Conservation (phyloP, 2,888 invertebrate genomes). For the Dryobotodes eremita region DNA sequence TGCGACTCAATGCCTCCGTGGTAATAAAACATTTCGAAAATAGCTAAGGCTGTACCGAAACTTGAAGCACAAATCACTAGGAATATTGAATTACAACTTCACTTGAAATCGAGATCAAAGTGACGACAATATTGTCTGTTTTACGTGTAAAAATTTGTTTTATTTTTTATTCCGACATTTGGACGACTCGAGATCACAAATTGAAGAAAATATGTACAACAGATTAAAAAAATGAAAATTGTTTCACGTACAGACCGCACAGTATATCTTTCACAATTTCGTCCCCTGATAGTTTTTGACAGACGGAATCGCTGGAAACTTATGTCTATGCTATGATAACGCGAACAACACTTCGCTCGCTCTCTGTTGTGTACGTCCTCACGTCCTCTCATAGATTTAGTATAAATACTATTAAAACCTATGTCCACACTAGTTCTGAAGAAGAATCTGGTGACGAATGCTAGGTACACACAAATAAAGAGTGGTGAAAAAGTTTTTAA, state of each 20-base stretch:
- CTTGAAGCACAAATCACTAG: conserved; percentile 50
- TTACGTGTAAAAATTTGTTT: conserved; percentile 45
- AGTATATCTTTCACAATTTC: neutral
- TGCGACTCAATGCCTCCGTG: conserved; percentile 65
- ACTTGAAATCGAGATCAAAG: conserved; percentile 36
- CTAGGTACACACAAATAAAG: no score
- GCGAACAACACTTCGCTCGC: no score
- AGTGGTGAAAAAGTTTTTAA: no score
- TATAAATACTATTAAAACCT: no score
- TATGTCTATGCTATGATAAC: no score
- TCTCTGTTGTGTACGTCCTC: no score
- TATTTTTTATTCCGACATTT: conserved; percentile 58
- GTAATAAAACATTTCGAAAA: conserved; percentile 74
- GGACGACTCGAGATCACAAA: conserved; percentile 53
- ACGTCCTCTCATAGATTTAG: no score
- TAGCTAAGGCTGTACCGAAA: conserved; percentile 61
- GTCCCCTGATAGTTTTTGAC: neutral
- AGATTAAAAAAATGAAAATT: conserved; percentile 50
- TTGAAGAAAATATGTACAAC: conserved; percentile 49
- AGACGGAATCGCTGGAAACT: no score
- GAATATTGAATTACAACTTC: conserved; percentile 39
- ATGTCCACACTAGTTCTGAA: no score
- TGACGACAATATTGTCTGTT: conserved; percentile 30
- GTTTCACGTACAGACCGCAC: neutral
- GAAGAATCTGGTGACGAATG: no score